A percentile compares a stretch with the other conserved stretches of the same genome.
Evolutionary conservation across 2,888 invertebrate species (phyloP).

Genomic region (Aelia acuminata): DNA sequence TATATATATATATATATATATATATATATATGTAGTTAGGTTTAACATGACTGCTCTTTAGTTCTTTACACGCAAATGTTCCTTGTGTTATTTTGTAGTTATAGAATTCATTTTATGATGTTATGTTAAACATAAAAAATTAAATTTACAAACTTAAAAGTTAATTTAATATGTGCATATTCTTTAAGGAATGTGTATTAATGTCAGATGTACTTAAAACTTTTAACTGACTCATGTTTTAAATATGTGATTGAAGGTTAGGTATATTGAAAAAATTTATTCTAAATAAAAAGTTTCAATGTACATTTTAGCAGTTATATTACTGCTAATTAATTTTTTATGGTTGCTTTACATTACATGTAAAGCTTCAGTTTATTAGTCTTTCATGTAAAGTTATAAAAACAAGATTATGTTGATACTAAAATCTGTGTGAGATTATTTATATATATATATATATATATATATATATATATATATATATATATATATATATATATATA

Average conservation of each 20-base stretch:
- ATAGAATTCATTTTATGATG: background rate
- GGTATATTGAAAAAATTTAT: background rate
- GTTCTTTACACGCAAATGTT: constrained; percentile 4
- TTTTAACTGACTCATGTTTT: background rate
- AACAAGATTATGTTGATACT: background rate
- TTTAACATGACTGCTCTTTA: constrained; percentile 48
- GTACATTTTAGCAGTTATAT: constrained; percentile 22
- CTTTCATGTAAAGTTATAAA: constrained; percentile 29
- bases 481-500: background rate
- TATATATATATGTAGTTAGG: constrained; percentile 48
- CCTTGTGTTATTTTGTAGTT: constrained; percentile 22
- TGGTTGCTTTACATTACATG: background rate
- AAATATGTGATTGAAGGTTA: background rate
- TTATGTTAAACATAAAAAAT: background rate
- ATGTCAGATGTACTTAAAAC: background rate
- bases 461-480: background rate
- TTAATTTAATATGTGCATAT: background rate
- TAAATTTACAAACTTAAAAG: background rate
- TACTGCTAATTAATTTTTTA: constrained; percentile 7
- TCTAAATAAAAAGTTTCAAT: background rate
- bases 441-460: background rate
- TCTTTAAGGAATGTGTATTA: constrained; percentile 9
- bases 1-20: constrained; percentile 54
- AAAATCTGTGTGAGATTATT: background rate
- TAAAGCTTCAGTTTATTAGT: background rate